Evolutionary conservation across 2,888 invertebrate species (phyloP), one percentile per base, ranked within the genome.

Genomic region (Hoplodrina blanda): DNA sequence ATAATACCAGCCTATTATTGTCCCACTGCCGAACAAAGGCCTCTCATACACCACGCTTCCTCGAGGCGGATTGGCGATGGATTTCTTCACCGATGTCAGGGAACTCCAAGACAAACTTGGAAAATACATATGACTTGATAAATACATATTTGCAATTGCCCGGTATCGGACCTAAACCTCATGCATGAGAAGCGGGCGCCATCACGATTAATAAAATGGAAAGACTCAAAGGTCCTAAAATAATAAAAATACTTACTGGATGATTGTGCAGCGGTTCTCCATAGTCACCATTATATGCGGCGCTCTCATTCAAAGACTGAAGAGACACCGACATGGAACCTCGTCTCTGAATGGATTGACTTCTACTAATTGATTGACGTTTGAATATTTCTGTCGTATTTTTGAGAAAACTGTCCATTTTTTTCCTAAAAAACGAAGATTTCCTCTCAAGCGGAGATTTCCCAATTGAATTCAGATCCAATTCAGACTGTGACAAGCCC

Each of bases 371-470:
- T 20, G 94, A 91, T 59, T 94, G 93, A 25, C 89, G 90, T 77
- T 91, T 93, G 65, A 96, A 96, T 72, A 95, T 91, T 83, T 95
- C 95, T 0, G 95, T 92, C 0, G 96, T 95, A 73, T 96, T 96
- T 71, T 91, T 94, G 13, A 95, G 85, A 78, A 96, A 95, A 81
- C 92, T 95, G 44, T 95, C 94, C 93, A 95, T 91, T 84, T 93
- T 95, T 76, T 95, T 95, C 62, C 91, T 89, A 71, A 95, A 96
- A 84, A 95, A 95, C 5, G 96, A 95, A 1, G 95, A 94, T 87
- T 96, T 96, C 37, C 95, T 88, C 78, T 95, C 94, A 15, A 96
- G 78, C 15, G 95, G 94, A 13, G 89, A 92, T 83, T 95, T 95
- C 8, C 95, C 95, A 72, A 95, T 91, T 10, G 91, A 91, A 87